Evolutionary conservation across 2,113 vertebrate species (phyloP), one percentile per base, ranked within the genome.

Genomic region (Elephas maximus): DNA sequence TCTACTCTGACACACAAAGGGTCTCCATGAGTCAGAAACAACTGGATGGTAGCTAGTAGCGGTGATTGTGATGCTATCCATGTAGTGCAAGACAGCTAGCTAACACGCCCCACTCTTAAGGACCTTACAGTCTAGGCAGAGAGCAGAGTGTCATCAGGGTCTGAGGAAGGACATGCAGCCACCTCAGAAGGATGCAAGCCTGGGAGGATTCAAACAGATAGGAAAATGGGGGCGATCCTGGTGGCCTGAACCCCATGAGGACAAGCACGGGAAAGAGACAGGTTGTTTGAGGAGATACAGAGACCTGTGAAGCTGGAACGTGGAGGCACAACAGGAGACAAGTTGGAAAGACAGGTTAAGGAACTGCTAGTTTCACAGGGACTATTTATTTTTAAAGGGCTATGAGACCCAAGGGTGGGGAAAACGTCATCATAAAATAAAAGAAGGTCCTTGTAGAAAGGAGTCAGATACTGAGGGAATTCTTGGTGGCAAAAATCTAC

Each of bases 381-480:
- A 28, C 11, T 69, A 69, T 8, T 51, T 78, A 44, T 82, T 87
- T 90, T 82, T 96, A 91, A 94, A 95, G 78, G 48, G 24, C 82
- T 53, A 2, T 82, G 73, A 67, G 24, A 21, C 73, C 53, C 28
- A 71, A 76, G 57, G 63, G 10, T 79, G 15, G 73, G 69, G 73
- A 4, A 92, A 63, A 77, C 5, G 2, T 21, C 73, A 45, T n/a
- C 63, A 89, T 83, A 91, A 90, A 95, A n/a, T 91, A 74, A 95
- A 37, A 67, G 17, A 30, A 57, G 73, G 8, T 74, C 86, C 45
- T 81, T 79, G 7, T 45, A 51, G 9, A 91, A 91, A 88, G 78
- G 4, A 84, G 45, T 17, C 1, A 45, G 20, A 44, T 73, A 44
- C 69, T 62, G 41, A 65, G 88, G 21, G 48, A 73, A 62, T 77